These are phyloP conservation scores for Apamea sordens DNA, from an alignment of 2,888 invertebrate genomes.

Conservation along the genomic window DNA sequence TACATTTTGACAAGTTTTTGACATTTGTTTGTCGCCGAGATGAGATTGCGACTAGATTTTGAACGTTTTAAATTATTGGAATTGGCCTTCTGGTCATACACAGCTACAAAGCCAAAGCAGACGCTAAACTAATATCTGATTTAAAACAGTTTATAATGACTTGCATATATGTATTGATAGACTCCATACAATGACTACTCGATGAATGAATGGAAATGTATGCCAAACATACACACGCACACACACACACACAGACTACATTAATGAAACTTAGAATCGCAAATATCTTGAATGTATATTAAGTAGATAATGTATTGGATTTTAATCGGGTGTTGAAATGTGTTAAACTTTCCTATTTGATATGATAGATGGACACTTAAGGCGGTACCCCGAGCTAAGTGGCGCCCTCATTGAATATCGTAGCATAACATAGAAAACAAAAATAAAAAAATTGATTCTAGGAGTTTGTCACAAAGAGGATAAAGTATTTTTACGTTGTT, in stretches of 20 bases:
- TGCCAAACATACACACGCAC: conserved; percentile 22
- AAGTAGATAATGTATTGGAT: conserved; percentile 11
- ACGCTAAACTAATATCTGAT: neutral
- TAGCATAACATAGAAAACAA: too few relatives aligned
- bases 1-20: too few relatives aligned
- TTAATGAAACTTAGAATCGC: conserved; percentile 48
- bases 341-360: conserved; percentile 33
- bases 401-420: too few relatives aligned
- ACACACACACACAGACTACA: neutral
- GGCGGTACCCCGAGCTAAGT: too few relatives aligned
- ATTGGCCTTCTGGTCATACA: neutral
- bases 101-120: neutral
- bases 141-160: conserved; percentile 24
- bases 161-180: conserved; percentile 37
- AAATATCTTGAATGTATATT: conserved; percentile 49
- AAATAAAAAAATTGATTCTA: too few relatives aligned
- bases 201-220: conserved; percentile 60
- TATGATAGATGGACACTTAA: too few relatives aligned
- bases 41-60: too few relatives aligned
- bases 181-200: conserved; percentile 28
- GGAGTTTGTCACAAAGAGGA: too few relatives aligned
- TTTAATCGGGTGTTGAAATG: conserved; percentile 41
- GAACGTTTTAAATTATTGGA: too few relatives aligned
- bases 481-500: too few relatives aligned
- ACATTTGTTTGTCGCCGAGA: too few relatives aligned